Base-by-base conservation (phyloP, 92 coral and sea anemone genomes). In the Desmophyllum pertusum region DNA sequence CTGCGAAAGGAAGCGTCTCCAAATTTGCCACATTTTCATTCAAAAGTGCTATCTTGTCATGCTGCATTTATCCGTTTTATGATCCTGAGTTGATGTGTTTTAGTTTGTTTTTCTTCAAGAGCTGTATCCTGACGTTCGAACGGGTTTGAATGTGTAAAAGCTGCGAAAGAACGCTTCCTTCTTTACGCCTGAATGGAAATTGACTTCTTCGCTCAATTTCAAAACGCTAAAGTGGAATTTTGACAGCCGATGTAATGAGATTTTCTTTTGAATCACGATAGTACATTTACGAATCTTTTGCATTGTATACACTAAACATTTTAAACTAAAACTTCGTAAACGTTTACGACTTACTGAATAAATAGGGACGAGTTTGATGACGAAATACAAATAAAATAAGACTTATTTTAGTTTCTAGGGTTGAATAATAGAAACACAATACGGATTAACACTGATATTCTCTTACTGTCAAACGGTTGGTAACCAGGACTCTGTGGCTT, bases 21-120 rank as follows among this genome's bases (percentile, higher is more conserved):
- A 25, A 57, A 46, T 30, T 23, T 59, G n/a, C 57, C 33, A 39
- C 86, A 82, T 82, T 82, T 77, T 85, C 80, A 81, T 19, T 57
- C 70, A 79, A 70, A 57, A 36, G 42, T 37, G 79, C 75, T 64
- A 67, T 48, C 46, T 77, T 38, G 6, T 25, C 71, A n/a, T 33
- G 15, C 79, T 15, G 42, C 84, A 77, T 72, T 64, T 80, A 33
- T 27, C 35, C 67, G 84, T 69, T 67, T 50, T 70, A 23, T n/a
- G 68, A 1, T 21, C 46, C 84, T 18, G 39, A 36, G 35, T 6
- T 37, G 51, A 57, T 59, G 6, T 63, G 10, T 42, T 78, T 41
- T 14, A 29, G 41, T 18, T 78, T 38, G 9, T 4, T 42, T 64
- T 78, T 11, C 41, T 14, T 30, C 72, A 42, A 31, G 23, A 30